Evolutionary conservation across 1,140 invertebrate genomes (phyloP), one percentile per base, ranked within the genome.

Genomic region (Andrena cerasifolii): DNA sequence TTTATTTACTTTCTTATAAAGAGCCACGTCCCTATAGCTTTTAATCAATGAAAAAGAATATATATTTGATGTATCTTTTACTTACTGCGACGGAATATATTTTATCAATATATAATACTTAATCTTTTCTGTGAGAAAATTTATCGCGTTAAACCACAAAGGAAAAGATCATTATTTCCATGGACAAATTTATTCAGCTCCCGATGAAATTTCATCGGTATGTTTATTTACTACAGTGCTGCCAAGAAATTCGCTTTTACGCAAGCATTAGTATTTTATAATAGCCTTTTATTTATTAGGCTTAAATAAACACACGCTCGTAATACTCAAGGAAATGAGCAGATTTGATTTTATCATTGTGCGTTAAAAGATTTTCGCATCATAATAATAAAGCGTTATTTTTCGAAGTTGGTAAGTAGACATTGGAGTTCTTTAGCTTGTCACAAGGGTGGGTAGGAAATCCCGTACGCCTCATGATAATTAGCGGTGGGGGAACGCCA

Each of bases 401-500:
- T 33, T 59, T 18, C 26, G 8, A 83, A 51, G 59, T 84, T 83
- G 77, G 82, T 84, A 79, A 21, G 10, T 54, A 47, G 8, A 49
- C 4, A 68, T 21, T 31, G 18, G 5, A 54, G 18, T 54, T 75
- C 40, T 62, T 75, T 83, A 36, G 33, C 31, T 26, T 24, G 31
- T 36, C 49, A 18, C n/a, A n/a, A n/a, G n/a, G n/a, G n/a, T n/a
- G n/a, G n/a, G n/a, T n/a, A n/a, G n/a, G n/a, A n/a, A n/a, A n/a
- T n/a, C n/a, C n/a, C n/a, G n/a, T n/a, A n/a, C n/a, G n/a, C n/a
- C n/a, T n/a, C n/a, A n/a, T n/a, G n/a, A n/a, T n/a, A n/a, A n/a
- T n/a, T n/a, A n/a, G n/a, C n/a, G n/a, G n/a, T n/a, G n/a, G n/a
- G n/a, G n/a, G n/a, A n/a, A n/a, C n/a, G n/a, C n/a, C n/a, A n/a